Evolutionary conservation across 2,797 vertebrate species (phyloP), one percentile per base, ranked within the genome.

Genomic region (Allobates femoralis): DNA sequence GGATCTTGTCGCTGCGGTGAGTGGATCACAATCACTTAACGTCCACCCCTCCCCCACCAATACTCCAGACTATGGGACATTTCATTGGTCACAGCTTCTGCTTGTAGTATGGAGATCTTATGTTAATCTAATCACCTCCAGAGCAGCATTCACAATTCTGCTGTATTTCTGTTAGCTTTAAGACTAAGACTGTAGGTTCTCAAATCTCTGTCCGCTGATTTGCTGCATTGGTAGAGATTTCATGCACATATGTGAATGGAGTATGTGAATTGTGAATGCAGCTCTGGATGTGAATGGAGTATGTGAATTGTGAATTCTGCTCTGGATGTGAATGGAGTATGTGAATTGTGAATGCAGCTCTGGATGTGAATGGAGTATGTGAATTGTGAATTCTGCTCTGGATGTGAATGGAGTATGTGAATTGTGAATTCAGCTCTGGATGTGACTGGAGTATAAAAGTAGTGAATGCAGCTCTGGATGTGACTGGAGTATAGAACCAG

Each of bases 1-100:
- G 98, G 98, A 92, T 99, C 97, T 1, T 99, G 98, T 93, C 98
- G 98, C 92, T 99, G 98, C 89, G 98, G 98, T 99, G 92, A 95
- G 94, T 89, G 14, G 64, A 14, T 28, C 15, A 3, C 14, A 28
- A 2, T 2, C 1, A 28, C 23, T 5, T 0, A 14, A 14, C 12
- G 7, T 46, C 11, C 41, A 8, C 7, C 41, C 41, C 41, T n/a
- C 41, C 7, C 41, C 41, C 41, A 46, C 41, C 41, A 46, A 46
- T 46, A 46, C 41, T 46, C 41, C 11, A 11, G 6, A 11, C 41
- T 46, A 11, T 11, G 6, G 41, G 41, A 11, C 41, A 46, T 11
- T 7, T 46, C 41, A 46, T 8, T 7, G 4, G 41, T 46, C 37
- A 46, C 7, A 53, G 16, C 12, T 18, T 53, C 51, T 53, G 16